Conservation (phyloP, 2,797 vertebrate species). For the Sebastolobus altivelis region DNA sequence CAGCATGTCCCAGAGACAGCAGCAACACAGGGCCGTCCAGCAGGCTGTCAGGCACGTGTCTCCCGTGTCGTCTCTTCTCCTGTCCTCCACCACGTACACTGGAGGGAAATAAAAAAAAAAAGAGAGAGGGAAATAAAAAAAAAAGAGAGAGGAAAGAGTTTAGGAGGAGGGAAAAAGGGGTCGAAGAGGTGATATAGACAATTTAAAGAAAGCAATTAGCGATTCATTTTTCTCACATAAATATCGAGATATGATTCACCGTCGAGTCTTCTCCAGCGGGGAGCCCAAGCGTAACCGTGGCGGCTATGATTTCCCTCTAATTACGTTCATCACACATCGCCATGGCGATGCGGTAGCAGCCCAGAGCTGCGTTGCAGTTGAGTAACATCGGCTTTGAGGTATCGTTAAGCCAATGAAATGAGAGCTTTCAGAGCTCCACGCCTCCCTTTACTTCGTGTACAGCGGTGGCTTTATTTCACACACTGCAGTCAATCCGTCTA, state of each 20-base stretch:
- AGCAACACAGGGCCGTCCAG: constrained; percentile 97
- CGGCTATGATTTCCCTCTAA: constrained; percentile 57
- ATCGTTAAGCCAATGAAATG: constrained; percentile 9
- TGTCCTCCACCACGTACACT: constrained; percentile 97
- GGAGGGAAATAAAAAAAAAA: background rate
- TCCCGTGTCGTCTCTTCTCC: constrained; percentile 89
- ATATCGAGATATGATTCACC: constrained; percentile 16
- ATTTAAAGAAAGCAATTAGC: constrained; percentile 41
- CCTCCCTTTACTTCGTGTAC: constrained; percentile 5
- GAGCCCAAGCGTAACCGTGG: constrained; percentile 48
- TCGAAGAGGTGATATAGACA: background rate
- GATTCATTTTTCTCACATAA: constrained; percentile 25
- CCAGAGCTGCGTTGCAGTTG: constrained; percentile 23
- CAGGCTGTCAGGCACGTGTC: constrained; percentile 95
- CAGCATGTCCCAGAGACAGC: constrained; percentile 98
- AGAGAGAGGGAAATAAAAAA: background rate
- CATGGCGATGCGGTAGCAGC: constrained; percentile 57
- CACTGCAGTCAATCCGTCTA: background rate
- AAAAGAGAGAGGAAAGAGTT: background rate
- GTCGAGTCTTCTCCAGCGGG: constrained; percentile 37
- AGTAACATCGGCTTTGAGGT: constrained; percentile 36
- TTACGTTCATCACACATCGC: constrained; percentile 56
- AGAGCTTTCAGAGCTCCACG: background rate
- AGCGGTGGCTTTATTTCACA: constrained; percentile 5
- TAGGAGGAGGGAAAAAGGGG: background rate